Evolutionary conservation across 2,888 invertebrate genomes (phyloP), one percentile per base, ranked within the genome.

Genomic region (Ellobium chinense): DNA sequence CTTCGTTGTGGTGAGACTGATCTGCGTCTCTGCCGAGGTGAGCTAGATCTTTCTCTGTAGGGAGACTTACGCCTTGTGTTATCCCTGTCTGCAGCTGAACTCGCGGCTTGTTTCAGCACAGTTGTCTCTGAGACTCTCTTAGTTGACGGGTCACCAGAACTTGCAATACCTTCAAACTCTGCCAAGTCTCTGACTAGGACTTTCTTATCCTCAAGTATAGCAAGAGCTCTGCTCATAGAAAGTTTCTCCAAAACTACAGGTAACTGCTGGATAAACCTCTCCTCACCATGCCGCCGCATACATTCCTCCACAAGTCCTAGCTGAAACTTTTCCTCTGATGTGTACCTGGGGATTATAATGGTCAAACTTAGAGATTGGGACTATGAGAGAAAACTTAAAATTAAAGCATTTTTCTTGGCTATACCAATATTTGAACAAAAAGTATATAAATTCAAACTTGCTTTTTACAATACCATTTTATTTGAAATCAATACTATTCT

Each of bases 221-320:
- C 24, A 21, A 78, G 70, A 18, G 72, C 37, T 36, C 68, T 56
- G 9, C 7, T 37, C 27, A 78, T 21, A 31, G 18, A 5, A 9
- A 78, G 72, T 12, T 37, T 63, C 34, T 72, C 62, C 46, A 80
- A 60, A 29, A 68, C 29, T 0, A 4, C 12, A 4, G 80, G 80
- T 39, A 80, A 56, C 58, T 56, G 39, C 31, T 58, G 29, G 31
- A 80, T 18, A 56, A 80, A 80, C 37, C 58, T 80, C 21, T 66
- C 74, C 14, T 39, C 4, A 46, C 80, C 80, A 68, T 68, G 37
- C 24, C 74, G 54, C 7, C 27, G 36, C 31, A 58, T 14, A 60
- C 80, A 80, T 58, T 80, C 80, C 1, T 80, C 80, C 12, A 80
- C 66, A 29, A 80, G 74, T 7, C 68, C 66, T 18, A 29, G 24